These are phyloP conservation scores for Percopsis transmontana DNA, from an alignment of 2,113 vertebrate species.

Conservation along the genomic window DNA sequence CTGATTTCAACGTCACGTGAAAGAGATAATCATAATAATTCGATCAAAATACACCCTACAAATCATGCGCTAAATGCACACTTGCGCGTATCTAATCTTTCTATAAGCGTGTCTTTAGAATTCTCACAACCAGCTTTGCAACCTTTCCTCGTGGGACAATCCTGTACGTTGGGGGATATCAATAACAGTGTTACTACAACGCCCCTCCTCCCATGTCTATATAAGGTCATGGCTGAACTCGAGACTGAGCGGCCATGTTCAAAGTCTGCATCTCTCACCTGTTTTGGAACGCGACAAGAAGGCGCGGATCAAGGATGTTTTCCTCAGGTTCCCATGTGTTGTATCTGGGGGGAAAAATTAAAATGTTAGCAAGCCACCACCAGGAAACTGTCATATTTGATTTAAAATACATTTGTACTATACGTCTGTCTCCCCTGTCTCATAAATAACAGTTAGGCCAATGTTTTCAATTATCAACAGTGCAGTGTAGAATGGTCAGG, in stretches of 20 bases:
- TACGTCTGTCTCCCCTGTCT: too few species aligned
- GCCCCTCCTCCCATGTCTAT: constrained; percentile 77
- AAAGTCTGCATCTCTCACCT: constrained; percentile 78
- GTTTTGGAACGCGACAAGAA: constrained; percentile 81
- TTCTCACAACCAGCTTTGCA: constrained; percentile 42
- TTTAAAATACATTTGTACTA: too few species aligned
- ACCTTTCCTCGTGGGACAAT: constrained; percentile 45
- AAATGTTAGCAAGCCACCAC: constrained; percentile 28
- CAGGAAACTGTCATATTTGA: constrained; percentile 15
- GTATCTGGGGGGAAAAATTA: constrained; percentile 63
- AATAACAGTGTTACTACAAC: constrained; percentile 43
- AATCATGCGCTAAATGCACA: background rate
- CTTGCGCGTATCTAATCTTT: constrained; percentile 3
- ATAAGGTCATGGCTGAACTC: constrained; percentile 70
- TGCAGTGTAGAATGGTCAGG: constrained; percentile 2
- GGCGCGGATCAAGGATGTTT: constrained; percentile 83
- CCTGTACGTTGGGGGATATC: constrained; percentile 9
- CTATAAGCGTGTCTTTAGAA: constrained; percentile 37
- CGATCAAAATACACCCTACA: background rate
- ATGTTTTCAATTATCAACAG: background rate
- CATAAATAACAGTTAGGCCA: background rate
- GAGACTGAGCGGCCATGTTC: constrained; percentile 61
- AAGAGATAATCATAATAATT: background rate
- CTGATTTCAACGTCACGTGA: background rate
- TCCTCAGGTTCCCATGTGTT: constrained; percentile 85